phyloP scores from a whole-genome alignment of 92 coral and sea anemone species.

The Epizoanthus stellaris region DNA sequence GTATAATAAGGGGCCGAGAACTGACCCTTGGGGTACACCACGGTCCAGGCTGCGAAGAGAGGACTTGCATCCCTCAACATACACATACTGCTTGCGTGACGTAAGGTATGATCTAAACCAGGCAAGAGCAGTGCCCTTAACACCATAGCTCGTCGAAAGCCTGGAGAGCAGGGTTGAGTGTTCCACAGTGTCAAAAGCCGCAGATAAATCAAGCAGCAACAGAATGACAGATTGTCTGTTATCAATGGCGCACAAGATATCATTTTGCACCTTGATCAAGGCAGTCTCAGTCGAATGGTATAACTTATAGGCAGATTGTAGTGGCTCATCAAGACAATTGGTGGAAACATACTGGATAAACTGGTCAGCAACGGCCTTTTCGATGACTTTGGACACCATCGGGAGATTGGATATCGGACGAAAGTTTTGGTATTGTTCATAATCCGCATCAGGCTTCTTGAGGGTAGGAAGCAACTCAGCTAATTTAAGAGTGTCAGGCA shows the following conservation, averaged over 20 bases:
- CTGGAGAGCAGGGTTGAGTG: constrained; percentile 25
- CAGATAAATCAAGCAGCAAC: not conserved
- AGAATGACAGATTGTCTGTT: too few species aligned
- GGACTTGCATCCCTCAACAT: too few species aligned
- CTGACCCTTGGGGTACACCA: not conserved
- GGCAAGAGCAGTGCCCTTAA: constrained; percentile 11
- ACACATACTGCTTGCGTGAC: not conserved
- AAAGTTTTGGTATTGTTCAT: not conserved
- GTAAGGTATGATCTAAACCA: constrained; percentile 27
- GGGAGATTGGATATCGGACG: constrained; percentile 21
- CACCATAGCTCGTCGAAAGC: constrained; percentile 24
- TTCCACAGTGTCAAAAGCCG: constrained; percentile 25
- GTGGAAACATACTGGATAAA: not conserved
- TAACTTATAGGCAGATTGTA: too few species aligned
- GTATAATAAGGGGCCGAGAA: constrained; percentile 20
- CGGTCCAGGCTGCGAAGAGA: too few species aligned
- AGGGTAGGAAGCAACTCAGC: constrained; percentile 32
- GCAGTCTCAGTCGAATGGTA: too few species aligned
- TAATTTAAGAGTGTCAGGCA: constrained; percentile 35
- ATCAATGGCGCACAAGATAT: too few species aligned
- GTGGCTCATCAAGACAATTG: not conserved
- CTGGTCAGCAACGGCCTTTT: constrained; percentile 17
- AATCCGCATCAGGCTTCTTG: constrained; percentile 21
- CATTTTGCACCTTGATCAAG: too few species aligned
- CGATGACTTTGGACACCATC: constrained; percentile 21